phyloP scores from a whole-genome alignment of 2,888 invertebrate genomes.

The Carterocephalus palaemon region DNA sequence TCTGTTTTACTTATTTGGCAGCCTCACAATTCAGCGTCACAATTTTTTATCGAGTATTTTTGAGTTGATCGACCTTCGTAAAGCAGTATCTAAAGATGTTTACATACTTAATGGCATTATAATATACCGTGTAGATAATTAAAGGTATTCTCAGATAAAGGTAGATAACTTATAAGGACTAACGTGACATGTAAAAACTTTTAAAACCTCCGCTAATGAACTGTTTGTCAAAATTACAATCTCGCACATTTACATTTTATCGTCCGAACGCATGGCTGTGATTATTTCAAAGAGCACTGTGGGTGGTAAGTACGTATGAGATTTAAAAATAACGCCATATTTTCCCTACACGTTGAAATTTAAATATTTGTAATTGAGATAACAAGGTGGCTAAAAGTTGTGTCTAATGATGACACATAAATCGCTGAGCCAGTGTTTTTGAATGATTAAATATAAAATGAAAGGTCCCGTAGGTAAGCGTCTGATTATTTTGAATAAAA shows the following conservation, averaged over 20 bases:
- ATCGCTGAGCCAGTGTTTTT: no score
- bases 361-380: slow-evolving; percentile 16
- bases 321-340: slow-evolving; percentile 18
- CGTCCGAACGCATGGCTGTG: slow-evolving; percentile 8
- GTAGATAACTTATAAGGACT: slow-evolving; percentile 3
- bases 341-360: slow-evolving; percentile 3
- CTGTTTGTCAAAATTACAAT: slow-evolving; percentile 23
- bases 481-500: no score
- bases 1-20: no score
- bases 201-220: slow-evolving; percentile 17
- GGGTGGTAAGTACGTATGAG: slow-evolving; percentile 17
- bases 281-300: slow-evolving; percentile 15
- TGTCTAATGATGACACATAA: slow-evolving; percentile 9
- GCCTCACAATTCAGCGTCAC: no score
- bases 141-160: background rate
- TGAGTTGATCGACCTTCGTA: no score
- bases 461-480: no score
- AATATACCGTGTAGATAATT: no score
- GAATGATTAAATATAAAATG: no score
- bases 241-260: slow-evolving; percentile 23
- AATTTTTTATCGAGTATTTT: no score
- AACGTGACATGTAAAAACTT: slow-evolving; percentile 13
- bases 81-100: no score
- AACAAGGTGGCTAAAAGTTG: slow-evolving; percentile 5
- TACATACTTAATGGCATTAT: no score